These are phyloP conservation scores for Actinia equina DNA, from an alignment of 64 coral and sea anemone species.

Conservation along the genomic window DNA sequence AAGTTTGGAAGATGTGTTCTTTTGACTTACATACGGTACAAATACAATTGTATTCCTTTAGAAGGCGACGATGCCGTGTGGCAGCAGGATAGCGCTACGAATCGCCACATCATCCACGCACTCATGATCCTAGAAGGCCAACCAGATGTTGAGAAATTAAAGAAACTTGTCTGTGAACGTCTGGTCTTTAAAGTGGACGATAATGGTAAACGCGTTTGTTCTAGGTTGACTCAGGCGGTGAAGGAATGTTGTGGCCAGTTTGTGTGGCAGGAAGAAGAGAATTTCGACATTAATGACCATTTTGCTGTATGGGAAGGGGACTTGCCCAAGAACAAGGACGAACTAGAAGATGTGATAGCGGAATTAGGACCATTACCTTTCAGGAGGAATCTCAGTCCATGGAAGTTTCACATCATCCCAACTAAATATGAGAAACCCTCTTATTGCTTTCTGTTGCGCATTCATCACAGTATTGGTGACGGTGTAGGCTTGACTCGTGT, in stretches of 20 bases:
- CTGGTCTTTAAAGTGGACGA: conserved; percentile 74
- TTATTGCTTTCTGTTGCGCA: conserved; percentile 70
- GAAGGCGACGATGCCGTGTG: conserved; percentile 86
- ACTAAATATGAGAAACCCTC: conserved; percentile 57
- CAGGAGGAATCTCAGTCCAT: conserved; percentile 52
- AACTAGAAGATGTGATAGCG: conserved; percentile 64
- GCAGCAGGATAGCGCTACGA: conserved; percentile 83
- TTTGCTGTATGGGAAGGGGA: conserved; percentile 63
- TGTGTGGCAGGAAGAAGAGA: conserved; percentile 80
- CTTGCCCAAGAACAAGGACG: conserved; percentile 42
- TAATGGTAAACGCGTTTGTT: conserved; percentile 77
- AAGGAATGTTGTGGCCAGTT: conserved; percentile 64
- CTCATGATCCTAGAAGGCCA: conserved; percentile 78
- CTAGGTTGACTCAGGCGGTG: conserved; percentile 71
- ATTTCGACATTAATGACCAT: conserved; percentile 85
- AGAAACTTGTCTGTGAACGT: conserved; percentile 60
- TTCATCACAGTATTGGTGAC: conserved; percentile 94
- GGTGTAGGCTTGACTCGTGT: conserved; percentile 76
- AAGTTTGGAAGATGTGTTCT: conserved; percentile 44
- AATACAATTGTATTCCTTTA: conserved; percentile 50
- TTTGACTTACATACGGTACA: conserved; percentile 36
- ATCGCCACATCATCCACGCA: conserved; percentile 90
- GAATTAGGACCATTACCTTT: conserved; percentile 69
- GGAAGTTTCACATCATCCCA: conserved; percentile 91
- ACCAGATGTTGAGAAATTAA: conserved; percentile 69